Conservation (phyloP, 2,113 vertebrate species). For the Meleagris gallopavo region DNA sequence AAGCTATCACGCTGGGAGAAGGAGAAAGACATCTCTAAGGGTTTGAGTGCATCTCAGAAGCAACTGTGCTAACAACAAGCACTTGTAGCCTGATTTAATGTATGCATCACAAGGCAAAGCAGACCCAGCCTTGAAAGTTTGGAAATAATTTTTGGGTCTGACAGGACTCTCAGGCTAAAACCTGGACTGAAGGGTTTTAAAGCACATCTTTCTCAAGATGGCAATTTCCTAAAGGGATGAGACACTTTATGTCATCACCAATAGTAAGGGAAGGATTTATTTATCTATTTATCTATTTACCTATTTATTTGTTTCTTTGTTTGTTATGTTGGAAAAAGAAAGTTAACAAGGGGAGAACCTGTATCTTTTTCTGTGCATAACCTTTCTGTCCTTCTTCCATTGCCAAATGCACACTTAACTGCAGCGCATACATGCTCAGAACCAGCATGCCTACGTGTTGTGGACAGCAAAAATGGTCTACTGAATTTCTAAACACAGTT, state of each 20-base stretch:
- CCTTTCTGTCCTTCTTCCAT: not conserved
- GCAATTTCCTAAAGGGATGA: slow-evolving; percentile 5
- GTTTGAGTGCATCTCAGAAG: not conserved
- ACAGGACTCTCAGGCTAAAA: not conserved
- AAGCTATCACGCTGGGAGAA: not conserved
- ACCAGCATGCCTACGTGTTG: accelerated
- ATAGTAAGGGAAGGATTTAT: not conserved
- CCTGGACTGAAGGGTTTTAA: not conserved
- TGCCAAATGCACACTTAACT: not conserved
- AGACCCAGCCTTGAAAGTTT: not conserved
- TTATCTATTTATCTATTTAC: not conserved
- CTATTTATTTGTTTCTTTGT: too few relatives aligned
- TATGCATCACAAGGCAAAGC: not conserved
- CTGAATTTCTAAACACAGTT: not conserved
- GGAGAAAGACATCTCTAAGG: not conserved
- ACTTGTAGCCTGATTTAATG: not conserved
- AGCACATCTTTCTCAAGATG: slow-evolving; percentile 17
- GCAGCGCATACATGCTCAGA: accelerated
- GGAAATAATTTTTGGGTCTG: not conserved
- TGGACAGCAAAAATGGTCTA: not conserved
- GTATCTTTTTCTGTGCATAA: not conserved
- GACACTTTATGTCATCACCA: not conserved
- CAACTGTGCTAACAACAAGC: accelerated
- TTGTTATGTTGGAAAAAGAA: not conserved
- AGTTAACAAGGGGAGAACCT: not conserved